Evolutionary conservation across 1,140 invertebrate species (phyloP).

Genomic region (Tribolium madens): DNA sequence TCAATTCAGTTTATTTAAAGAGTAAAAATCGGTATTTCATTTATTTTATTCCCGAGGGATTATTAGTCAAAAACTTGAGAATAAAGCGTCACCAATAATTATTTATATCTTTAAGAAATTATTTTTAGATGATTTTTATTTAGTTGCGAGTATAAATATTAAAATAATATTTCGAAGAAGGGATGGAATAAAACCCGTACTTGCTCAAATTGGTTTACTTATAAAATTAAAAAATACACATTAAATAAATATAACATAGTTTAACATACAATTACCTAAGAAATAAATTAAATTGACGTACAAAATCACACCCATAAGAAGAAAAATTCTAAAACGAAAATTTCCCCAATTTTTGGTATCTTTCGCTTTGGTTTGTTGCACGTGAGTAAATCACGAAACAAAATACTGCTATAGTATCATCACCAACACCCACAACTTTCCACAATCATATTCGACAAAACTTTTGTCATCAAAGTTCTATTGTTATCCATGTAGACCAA

Average conservation of each 20-base stretch:
- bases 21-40: no score
- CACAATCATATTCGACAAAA: conserved; percentile 85
- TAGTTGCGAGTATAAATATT: no score
- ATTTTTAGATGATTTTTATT: no score
- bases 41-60: no score
- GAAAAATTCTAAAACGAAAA: conserved; percentile 31
- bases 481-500: conserved; percentile 80
- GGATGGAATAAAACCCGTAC: neutral
- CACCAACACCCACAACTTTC: conserved; percentile 83
- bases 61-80: no score
- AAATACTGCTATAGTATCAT: conserved; percentile 18
- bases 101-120: no score
- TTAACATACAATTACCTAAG: conserved; percentile 2
- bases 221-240: conserved; percentile 18
- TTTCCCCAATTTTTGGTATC: neutral
- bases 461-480: conserved; percentile 79
- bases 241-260: conserved; percentile 28
- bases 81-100: no score
- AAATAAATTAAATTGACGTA: conserved; percentile 25
- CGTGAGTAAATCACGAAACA: neutral
- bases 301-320: neutral
- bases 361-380: neutral
- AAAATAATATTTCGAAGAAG: neutral
- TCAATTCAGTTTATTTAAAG: no score
- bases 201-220: neutral